Base-by-base conservation (phyloP, 1,140 invertebrate genomes). In the Lanistes nyassanus region DNA sequence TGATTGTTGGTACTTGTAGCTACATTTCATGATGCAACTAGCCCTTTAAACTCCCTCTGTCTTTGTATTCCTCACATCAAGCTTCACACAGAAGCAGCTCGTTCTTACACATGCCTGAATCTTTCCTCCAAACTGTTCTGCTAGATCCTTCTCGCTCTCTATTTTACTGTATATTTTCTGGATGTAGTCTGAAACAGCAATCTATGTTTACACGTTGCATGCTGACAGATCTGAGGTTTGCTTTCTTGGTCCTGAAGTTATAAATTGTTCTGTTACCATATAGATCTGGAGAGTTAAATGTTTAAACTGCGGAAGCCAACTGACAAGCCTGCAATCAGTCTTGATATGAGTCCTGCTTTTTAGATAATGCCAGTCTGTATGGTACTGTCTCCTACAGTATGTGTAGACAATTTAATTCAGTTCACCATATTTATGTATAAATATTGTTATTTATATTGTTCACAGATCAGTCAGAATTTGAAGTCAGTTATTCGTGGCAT, bases 401-500 rank as follows among this genome's bases (percentile, higher is more conserved):
- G 29, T 26, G 47, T 13, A 66, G 39, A 51, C 26, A n/a, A 21
- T 11, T 58, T 13, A n/a, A n/a, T n/a, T n/a, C n/a, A n/a, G n/a
- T n/a, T n/a, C n/a, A n/a, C n/a, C n/a, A n/a, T 72, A 37, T 56
- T 16, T 23, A 53, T n/a, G 26, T 71, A 51, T 23, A 68, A 39
- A 60, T 39, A 31, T 51, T 42, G 6, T 23, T 21, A n/a, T 19
- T 66, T 53, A 29, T 62, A 58, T 68, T 73, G 29, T 11, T 76
- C 82, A n/a, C 75, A 88, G 85, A 82, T 88, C 73, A 81, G 78
- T 64, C 65, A 73, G 34, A 86, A 87, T 76, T 65, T 87, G 53
- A 84, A 85, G 69, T 78, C 84, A n/a, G 80, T 88, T 6, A 74
- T 86, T 26, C 85, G 85, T 56, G 85, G 84, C 37, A 70, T 88